Base-by-base conservation (phyloP, 2,888 invertebrate species). In the Macrostomum cliftonense region DNA sequence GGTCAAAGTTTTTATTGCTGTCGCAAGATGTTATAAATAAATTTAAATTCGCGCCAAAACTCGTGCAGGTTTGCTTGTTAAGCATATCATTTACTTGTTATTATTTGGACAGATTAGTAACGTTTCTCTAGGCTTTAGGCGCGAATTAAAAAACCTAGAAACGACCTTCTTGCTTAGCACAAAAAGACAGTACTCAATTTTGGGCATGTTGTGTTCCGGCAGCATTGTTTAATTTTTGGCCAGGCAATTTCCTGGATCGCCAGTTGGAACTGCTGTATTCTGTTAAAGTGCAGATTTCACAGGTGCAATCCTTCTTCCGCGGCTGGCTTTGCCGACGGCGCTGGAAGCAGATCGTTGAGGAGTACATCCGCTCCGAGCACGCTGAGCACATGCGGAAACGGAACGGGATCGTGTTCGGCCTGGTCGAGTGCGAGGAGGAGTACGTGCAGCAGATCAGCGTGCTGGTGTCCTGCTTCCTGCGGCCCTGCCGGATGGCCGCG, bases 321-420 rank as follows among this genome's bases (percentile, higher is more conserved):
- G 88, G 88, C 12, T 88, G 88, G 88, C 70, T 88, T 49, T 88
- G 87, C 66, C 76, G 88, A 12, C 75, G 87, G 11, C 75, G 87
- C 40, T 88, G 88, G 88, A 88, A 88, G 68, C 86, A 86, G 68
- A 88, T 88, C 50, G 87, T 88, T 16, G 86, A 87, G 60, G 83
- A 87, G 65, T 88, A 88, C 69, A 88, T 88, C 40, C 83, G 84
- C 65, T 86, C 85, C 53, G 87, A 87, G 0, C 87, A 88, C 64
- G 87, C 87, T 0, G 86, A 87, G 67, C 86, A 83, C 64, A 86
- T 88, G 86, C 74, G 87, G 49, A 87, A 86, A 65, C 72, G 88
- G 51, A 88, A 88, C 74, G 82, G 81, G 79, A 81, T 68, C 59
- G 67, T 71, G 44, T 67, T 67, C 56, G 64, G 63, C 49, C 36